Evolutionary conservation across 2,113 vertebrate genomes (phyloP).

Genomic region (Gasterosteus aculeatus): DNA sequence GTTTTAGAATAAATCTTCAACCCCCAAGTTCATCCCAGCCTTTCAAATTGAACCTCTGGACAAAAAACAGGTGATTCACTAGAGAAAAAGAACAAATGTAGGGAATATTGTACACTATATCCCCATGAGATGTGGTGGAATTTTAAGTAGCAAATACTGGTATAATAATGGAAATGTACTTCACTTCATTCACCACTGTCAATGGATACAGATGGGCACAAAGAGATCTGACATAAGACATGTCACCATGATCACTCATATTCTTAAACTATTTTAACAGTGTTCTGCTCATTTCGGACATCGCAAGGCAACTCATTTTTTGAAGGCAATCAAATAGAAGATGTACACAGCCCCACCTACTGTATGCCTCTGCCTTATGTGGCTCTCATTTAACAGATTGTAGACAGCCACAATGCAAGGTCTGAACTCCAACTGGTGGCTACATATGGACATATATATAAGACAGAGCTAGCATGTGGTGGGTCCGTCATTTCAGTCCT

Average conservation of each 20-base stretch:
- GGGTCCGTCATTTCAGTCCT: conserved; percentile 21
- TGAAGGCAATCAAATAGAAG: not conserved
- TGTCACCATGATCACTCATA: not conserved
- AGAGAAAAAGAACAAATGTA: no score
- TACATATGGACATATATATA: conserved; percentile 47
- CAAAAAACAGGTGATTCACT: no score
- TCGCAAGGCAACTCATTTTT: not conserved
- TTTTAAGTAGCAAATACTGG: not conserved
- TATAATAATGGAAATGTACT: not conserved
- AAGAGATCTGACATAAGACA: not conserved
- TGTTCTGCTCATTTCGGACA: not conserved
- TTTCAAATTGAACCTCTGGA: not conserved
- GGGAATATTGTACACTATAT: no score
- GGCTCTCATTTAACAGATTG: conserved; percentile 17
- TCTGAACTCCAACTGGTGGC: conserved; percentile 43
- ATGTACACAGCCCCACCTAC: conserved; percentile 12
- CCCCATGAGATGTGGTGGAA: not conserved
- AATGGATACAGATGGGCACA: not conserved
- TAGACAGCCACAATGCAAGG: conserved; percentile 1
- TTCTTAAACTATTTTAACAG: not conserved
- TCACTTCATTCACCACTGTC: not conserved
- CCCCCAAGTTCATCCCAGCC: not conserved
- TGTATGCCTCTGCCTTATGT: not conserved
- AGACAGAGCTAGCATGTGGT: conserved; percentile 31
- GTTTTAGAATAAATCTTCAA: not conserved